Evolutionary conservation across 2,888 invertebrate genomes (phyloP).

Genomic region (Chesias legatella): DNA sequence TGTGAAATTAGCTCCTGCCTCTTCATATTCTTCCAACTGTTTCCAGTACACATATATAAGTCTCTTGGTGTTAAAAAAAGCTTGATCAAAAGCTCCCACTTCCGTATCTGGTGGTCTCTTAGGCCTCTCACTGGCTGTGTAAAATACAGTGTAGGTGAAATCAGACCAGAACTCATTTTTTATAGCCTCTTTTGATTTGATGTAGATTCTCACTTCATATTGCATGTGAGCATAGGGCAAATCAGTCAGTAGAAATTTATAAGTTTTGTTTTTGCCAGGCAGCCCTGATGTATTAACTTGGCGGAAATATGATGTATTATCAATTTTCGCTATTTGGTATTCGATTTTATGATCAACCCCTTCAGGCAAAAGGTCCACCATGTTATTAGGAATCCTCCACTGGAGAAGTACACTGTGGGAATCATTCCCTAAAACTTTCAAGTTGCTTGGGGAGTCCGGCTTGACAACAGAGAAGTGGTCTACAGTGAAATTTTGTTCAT

Average conservation of each 20-base stretch:
- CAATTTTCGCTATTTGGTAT: conserved; percentile 72
- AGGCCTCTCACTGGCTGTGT: conserved; percentile 82
- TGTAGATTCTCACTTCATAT: conserved; percentile 86
- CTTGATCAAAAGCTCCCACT: conserved; percentile 87
- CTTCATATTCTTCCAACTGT: conserved; percentile 82
- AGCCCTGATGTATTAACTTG: conserved; percentile 57
- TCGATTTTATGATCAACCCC: conserved; percentile 66
- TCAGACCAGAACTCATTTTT: conserved; percentile 86
- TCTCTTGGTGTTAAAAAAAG: conserved; percentile 72
- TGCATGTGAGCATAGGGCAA: conserved; percentile 84
- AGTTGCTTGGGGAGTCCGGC: conserved; percentile 51
- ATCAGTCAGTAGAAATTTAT: conserved; percentile 69
- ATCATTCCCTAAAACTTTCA: conserved; percentile 46
- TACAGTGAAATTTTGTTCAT: conserved; percentile 71
- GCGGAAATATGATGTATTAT: conserved; percentile 61
- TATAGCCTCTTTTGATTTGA: conserved; percentile 78
- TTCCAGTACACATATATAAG: conserved; percentile 90
- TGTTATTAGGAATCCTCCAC: conserved; percentile 61
- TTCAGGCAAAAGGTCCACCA: conserved; percentile 53
- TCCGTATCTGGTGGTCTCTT: conserved; percentile 84
- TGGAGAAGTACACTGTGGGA: conserved; percentile 60
- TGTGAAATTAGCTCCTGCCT: conserved; percentile 87
- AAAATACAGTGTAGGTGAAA: conserved; percentile 79
- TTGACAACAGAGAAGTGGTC: conserved; percentile 79
- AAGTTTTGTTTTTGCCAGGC: conserved; percentile 56